phyloP scores from a whole-genome alignment of 2,888 invertebrate species.

The Cabera pusaria region DNA sequence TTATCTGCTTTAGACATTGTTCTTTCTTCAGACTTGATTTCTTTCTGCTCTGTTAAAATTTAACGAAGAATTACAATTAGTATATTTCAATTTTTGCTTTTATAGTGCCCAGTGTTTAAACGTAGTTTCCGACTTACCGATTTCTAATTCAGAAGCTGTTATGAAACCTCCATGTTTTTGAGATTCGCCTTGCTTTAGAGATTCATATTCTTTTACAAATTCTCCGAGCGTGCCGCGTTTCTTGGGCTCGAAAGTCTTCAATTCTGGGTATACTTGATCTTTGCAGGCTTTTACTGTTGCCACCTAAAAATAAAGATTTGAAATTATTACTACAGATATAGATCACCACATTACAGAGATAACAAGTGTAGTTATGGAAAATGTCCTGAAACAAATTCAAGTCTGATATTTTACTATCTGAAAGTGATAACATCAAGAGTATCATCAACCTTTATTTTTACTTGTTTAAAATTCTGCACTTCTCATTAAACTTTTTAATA shows the following conservation, averaged over 20 bases:
- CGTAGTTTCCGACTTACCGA: constrained; percentile 40
- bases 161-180: constrained; percentile 51
- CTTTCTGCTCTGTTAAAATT: constrained; percentile 44
- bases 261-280: constrained; percentile 73
- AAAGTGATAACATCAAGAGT: too few relatives aligned
- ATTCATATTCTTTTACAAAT: constrained; percentile 77
- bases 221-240: constrained; percentile 73
- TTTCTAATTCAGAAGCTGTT: constrained; percentile 63
- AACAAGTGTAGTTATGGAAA: too few relatives aligned
- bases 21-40: constrained; percentile 41
- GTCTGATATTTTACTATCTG: too few relatives aligned
- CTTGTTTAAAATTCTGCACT: too few relatives aligned
- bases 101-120: too few relatives aligned
- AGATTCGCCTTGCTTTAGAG: constrained; percentile 46
- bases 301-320: constrained; percentile 80
- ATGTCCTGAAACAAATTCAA: too few relatives aligned
- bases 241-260: constrained; percentile 81
- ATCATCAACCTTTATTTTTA: too few relatives aligned
- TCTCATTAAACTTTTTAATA: too few relatives aligned
- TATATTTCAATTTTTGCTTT: too few relatives aligned
- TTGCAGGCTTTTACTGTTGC: constrained; percentile 83
- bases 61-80: too few relatives aligned
- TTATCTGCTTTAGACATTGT: constrained; percentile 71
- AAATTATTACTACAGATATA: constrained; percentile 1
- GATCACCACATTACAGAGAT: too few relatives aligned